Percentiles rank a stretch among this genome's conserved stretches.
Evolutionary conservation across 92 coral and sea anemone genomes (phyloP).

Genomic region (Epizoanthus fatuus): DNA sequence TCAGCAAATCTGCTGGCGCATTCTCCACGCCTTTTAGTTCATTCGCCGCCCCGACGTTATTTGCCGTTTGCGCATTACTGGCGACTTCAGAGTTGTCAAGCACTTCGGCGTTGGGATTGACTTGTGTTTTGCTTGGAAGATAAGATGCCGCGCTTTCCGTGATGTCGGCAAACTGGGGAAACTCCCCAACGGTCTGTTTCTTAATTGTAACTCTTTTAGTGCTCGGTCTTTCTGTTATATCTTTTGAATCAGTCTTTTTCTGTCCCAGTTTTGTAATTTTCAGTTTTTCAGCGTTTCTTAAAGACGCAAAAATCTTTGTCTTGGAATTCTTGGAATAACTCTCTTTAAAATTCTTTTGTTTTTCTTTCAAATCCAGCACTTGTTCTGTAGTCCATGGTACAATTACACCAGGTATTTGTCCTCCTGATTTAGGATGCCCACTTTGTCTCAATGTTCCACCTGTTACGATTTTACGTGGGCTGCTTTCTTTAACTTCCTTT

Average conservation of each 20-base stretch:
- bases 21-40: neutral
- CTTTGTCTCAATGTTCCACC: neutral
- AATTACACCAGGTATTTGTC: neutral
- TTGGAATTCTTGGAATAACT: neutral
- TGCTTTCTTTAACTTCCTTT: neutral
- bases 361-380: neutral
- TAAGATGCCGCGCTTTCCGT: conserved; percentile 28
- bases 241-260: neutral
- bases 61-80: neutral
- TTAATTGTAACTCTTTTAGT: neutral
- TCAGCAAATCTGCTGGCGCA: neutral
- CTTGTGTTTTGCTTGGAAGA: neutral
- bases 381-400: neutral
- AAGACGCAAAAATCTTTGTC: neutral
- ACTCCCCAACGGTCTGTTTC: conserved; percentile 11
- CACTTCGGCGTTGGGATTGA: neutral
- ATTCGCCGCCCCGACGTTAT: neutral
- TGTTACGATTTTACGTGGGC: neutral
- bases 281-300: neutral
- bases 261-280: neutral
- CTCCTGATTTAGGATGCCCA: neutral
- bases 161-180: neutral
- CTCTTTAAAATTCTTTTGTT: neutral
- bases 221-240: neutral
- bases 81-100: conserved; percentile 9